A percentile compares a stretch with the other conserved stretches of the same genome.
Evolutionary conservation across 2,888 invertebrate genomes (phyloP).

Genomic region (Rhopalosiphum nymphaeae): DNA sequence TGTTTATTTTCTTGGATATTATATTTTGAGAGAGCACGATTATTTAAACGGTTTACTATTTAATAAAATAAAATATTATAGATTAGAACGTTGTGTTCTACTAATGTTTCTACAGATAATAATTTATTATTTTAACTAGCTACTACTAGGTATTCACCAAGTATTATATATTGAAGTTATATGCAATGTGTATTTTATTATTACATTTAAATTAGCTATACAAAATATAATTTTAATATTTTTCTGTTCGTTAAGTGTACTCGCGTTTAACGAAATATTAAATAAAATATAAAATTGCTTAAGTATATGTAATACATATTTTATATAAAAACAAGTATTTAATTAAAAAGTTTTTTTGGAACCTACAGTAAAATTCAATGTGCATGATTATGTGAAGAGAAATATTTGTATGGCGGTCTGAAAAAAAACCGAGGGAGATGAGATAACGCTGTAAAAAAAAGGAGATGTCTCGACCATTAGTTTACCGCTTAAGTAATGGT

Average conservation of each 20-base stretch:
- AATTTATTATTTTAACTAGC: not conserved
- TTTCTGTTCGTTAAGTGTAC: not conserved
- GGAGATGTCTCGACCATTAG: slow-evolving; percentile 51
- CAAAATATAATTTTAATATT: not conserved
- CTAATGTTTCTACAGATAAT: not conserved
- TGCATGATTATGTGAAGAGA: slow-evolving; percentile 23
- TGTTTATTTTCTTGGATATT: not conserved
- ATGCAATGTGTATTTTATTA: not conserved
- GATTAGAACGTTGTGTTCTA: not conserved
- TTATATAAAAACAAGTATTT: slow-evolving; percentile 30
- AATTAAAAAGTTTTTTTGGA: slow-evolving; percentile 44
- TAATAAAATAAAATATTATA: not conserved
- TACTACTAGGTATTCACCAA: too few relatives aligned
- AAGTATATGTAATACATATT: not conserved
- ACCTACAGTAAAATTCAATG: slow-evolving; percentile 9
- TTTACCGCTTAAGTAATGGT: slow-evolving; percentile 28
- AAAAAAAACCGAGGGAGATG: not conserved
- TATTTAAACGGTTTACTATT: not conserved
- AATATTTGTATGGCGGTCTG: slow-evolving; percentile 17
- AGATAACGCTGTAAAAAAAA: slow-evolving; percentile 29
- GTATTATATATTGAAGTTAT: not conserved
- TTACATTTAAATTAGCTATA: not conserved
- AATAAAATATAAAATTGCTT: not conserved
- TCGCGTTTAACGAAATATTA: not conserved
- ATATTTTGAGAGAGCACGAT: not conserved